These are phyloP conservation scores for Erethizon dorsatum DNA, from an alignment of 2,797 vertebrate species.

Conservation along the genomic window DNA sequence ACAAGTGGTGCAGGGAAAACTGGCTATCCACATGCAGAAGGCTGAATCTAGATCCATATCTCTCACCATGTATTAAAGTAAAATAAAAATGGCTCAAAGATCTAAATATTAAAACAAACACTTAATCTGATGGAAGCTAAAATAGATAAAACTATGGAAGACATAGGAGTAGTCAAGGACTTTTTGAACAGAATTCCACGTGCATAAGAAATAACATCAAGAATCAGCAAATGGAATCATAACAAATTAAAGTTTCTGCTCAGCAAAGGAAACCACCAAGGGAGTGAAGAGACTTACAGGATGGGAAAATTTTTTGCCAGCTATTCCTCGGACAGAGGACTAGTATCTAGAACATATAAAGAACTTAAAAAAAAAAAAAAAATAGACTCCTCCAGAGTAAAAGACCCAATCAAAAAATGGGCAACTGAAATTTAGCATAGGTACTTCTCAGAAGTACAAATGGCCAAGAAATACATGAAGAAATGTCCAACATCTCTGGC, in stretches of 20 bases:
- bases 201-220: neutral
- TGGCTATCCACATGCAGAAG: neutral
- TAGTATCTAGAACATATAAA: neutral
- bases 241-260: neutral
- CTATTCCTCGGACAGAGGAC: neutral
- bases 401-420: neutral
- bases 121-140: neutral
- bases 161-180: neutral
- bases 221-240: neutral
- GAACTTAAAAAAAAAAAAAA: neutral
- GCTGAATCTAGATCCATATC: neutral
- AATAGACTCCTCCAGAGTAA: neutral
- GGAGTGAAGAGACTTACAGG: neutral
- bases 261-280: neutral
- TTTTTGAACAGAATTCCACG: neutral
- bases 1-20: neutral
- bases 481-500: neutral
- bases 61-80: neutral
- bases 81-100: neutral
- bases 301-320: neutral
- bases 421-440: neutral
- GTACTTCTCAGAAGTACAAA: neutral
- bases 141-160: neutral
- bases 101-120: neutral
- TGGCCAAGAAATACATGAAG: neutral